Conservation (phyloP, 2,888 invertebrate species). For the Eulithis prunata region DNA sequence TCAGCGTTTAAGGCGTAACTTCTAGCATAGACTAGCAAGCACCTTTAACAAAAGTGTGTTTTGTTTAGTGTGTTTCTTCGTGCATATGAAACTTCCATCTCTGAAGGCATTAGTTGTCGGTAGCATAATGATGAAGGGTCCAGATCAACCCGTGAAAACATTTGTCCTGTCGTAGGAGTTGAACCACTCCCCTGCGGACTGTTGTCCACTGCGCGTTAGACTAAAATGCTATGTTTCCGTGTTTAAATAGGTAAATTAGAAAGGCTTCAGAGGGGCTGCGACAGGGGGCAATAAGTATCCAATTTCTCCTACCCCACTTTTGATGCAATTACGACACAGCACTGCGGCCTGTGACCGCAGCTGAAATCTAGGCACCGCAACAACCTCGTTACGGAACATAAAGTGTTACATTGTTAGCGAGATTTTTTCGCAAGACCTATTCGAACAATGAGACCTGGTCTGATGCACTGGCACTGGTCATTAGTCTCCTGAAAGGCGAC, state of each 20-base stretch:
- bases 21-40: too few relatives aligned
- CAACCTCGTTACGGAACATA: constrained; percentile 77
- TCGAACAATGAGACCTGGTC: constrained; percentile 65
- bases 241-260: constrained; percentile 68
- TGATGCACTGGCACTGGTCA: constrained; percentile 44
- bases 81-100: too few relatives aligned
- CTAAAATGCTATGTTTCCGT: constrained; percentile 31
- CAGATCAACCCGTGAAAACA: too few relatives aligned
- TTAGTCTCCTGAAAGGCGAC: background rate
- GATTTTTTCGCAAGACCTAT: constrained; percentile 71
- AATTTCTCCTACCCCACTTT: constrained; percentile 80
- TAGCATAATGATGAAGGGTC: too few relatives aligned
- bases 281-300: constrained; percentile 69
- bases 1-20: background rate
- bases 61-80: too few relatives aligned
- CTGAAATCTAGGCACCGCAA: constrained; percentile 70
- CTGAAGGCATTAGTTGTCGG: too few relatives aligned
- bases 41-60: too few relatives aligned
- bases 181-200: too few relatives aligned
- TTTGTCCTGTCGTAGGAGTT: too few relatives aligned
- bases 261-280: constrained; percentile 66
- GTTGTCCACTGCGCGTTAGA: too few relatives aligned
- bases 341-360: constrained; percentile 73
- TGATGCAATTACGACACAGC: constrained; percentile 78
- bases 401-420: constrained; percentile 68